These are phyloP conservation scores for Enteromius afrohamiltoni DNA, from an alignment of 2,797 vertebrate species.

Conservation along the genomic window DNA sequence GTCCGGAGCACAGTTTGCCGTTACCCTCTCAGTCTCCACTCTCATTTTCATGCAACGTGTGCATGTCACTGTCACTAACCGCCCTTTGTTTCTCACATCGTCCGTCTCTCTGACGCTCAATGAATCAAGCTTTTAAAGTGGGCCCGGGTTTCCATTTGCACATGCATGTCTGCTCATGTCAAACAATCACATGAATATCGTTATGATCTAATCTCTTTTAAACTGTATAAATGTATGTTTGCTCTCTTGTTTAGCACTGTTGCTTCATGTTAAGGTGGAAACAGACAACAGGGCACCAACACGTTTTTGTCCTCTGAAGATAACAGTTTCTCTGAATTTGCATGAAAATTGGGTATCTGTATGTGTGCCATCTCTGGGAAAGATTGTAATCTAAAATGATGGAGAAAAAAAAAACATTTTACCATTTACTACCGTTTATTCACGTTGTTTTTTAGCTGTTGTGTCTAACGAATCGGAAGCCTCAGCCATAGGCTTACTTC, in stretches of 20 bases:
- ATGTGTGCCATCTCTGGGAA: neutral
- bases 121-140: slow-evolving; percentile 50
- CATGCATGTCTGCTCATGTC: neutral
- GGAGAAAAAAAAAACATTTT: neutral
- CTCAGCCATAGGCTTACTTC: too few relatives aligned
- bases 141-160: slow-evolving; percentile 17
- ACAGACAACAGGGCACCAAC: too few relatives aligned
- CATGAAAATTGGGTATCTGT: neutral
- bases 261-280: neutral
- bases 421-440: too few relatives aligned
- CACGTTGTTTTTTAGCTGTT: too few relatives aligned
- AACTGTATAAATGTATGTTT: neutral
- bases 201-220: slow-evolving; percentile 11
- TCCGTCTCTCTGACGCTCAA: slow-evolving; percentile 54
- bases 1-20: slow-evolving; percentile 71
- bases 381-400: neutral
- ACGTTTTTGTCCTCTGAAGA: too few relatives aligned
- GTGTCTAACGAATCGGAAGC: too few relatives aligned
- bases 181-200: slow-evolving; percentile 23
- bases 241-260: neutral
- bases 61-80: slow-evolving; percentile 51
- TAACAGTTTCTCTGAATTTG: too few relatives aligned
- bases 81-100: slow-evolving; percentile 49
- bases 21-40: slow-evolving; percentile 57
- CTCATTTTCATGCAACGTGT: slow-evolving; percentile 62